These are phyloP conservation scores for Aradophagus sp. DNA, from an alignment of 1,140 invertebrate genomes.

Conservation along the genomic window DNA sequence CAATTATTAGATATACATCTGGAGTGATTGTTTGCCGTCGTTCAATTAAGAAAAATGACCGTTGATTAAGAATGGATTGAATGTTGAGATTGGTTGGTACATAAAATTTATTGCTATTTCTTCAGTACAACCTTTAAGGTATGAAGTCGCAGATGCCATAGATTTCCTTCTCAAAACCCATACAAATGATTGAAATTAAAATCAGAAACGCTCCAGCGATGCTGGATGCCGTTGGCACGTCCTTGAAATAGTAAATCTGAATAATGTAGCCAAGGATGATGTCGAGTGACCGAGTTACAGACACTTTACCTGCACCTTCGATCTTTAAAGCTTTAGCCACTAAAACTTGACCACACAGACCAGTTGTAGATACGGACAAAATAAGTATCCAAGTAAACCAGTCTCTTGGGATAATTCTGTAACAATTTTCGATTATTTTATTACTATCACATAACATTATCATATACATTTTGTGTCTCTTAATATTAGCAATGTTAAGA, in stretches of 20 bases:
- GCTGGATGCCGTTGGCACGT: conserved; percentile 72
- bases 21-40: no score
- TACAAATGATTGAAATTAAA: conserved; percentile 73
- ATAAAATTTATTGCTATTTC: no score
- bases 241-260: conserved; percentile 74
- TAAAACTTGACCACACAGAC: conserved; percentile 73
- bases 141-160: conserved; percentile 71
- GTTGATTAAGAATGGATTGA: no score
- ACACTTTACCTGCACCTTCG: conserved; percentile 76
- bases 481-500: no score
- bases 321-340: conserved; percentile 74
- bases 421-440: no score
- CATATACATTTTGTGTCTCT: no score
- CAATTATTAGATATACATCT: conserved; percentile 62
- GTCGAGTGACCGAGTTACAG: conserved; percentile 75
- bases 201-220: conserved; percentile 72
- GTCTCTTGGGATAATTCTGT: conserved; percentile 59
- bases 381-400: conserved; percentile 70
- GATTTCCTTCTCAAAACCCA: conserved; percentile 75
- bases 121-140: conserved; percentile 56
- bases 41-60: no score
- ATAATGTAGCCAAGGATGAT: conserved; percentile 75
- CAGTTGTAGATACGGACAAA: conserved; percentile 65
- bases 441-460: no score
- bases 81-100: no score